Evolutionary conservation across 2,797 vertebrate genomes (phyloP).

Genomic region (Chaetodon trifasciatus): DNA sequence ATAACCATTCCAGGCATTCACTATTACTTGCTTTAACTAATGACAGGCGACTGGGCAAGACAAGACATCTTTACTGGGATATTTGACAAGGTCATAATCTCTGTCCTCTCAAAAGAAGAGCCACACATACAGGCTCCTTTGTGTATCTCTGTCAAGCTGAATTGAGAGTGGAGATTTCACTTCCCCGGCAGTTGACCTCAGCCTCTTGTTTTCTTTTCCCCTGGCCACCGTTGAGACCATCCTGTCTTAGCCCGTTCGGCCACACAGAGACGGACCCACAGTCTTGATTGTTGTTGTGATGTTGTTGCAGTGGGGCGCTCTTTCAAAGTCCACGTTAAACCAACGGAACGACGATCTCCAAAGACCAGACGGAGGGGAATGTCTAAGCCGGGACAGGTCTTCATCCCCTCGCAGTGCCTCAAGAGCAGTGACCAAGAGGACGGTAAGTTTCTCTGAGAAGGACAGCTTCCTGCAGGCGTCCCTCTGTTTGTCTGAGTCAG

Average conservation of each 20-base stretch:
- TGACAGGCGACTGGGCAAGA: conserved; percentile 72
- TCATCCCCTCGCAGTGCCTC: conserved; percentile 55
- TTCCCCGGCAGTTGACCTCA: conserved; percentile 76
- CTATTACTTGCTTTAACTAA: conserved; percentile 79
- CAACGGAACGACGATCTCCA: conserved; percentile 50
- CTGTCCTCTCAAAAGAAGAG: conserved; percentile 73
- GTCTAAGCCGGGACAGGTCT: conserved; percentile 61
- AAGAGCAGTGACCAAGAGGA: conserved; percentile 72
- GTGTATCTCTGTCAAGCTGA: conserved; percentile 67
- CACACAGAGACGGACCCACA: conserved; percentile 45
- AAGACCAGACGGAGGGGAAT: conserved; percentile 65
- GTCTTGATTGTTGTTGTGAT: conserved; percentile 78
- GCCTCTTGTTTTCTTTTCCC: conserved; percentile 79
- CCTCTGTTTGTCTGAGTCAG: conserved; percentile 3
- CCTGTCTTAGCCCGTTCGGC: conserved; percentile 54
- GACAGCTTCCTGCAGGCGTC: background rate
- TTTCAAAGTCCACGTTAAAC: conserved; percentile 64
- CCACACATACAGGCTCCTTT: conserved; percentile 74
- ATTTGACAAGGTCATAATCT: conserved; percentile 80
- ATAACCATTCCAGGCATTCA: conserved; percentile 80
- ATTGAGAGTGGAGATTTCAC: conserved; percentile 71
- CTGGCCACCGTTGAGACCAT: conserved; percentile 71
- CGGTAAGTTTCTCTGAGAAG: conserved; percentile 71
- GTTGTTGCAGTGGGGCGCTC: conserved; percentile 80
- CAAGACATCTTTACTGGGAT: conserved; percentile 77